phyloP scores from a whole-genome alignment of 2,113 vertebrate genomes.

The Buteo buteo region DNA sequence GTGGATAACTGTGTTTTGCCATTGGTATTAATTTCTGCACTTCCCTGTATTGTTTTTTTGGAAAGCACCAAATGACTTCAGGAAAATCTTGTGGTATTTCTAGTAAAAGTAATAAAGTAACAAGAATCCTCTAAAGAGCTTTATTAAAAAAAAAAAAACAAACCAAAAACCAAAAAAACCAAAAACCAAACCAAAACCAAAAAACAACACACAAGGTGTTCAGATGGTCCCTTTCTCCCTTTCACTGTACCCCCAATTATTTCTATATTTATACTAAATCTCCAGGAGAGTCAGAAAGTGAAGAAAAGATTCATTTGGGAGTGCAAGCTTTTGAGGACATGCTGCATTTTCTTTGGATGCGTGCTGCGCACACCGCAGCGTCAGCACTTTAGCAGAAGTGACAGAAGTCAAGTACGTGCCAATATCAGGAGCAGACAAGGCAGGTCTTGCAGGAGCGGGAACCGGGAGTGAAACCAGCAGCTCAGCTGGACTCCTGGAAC shows the following conservation, averaged over 20 bases:
- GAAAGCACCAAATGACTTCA: not conserved
- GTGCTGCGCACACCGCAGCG: not conserved
- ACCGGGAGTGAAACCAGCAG: not conserved
- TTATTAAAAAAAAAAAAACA: too few relatives aligned
- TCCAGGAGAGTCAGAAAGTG: not conserved
- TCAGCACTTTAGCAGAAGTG: conserved; percentile 15
- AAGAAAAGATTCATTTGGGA: not conserved
- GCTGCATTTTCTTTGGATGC: not conserved
- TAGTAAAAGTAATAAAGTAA: not conserved
- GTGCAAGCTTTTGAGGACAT: not conserved
- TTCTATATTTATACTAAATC: not conserved
- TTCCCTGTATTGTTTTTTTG: not conserved
- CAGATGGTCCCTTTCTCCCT: not conserved
- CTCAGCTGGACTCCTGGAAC: not conserved
- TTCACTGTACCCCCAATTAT: not conserved
- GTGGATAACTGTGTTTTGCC: not conserved
- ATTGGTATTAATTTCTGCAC: not conserved
- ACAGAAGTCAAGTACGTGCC: conserved; percentile 15
- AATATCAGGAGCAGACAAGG: not conserved
- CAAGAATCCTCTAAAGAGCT: not conserved
- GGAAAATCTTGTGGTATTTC: not conserved
- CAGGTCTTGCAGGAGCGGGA: not conserved
- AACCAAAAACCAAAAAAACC: too few relatives aligned
- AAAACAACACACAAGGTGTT: not conserved
- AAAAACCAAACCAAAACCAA: too few relatives aligned